A percentile compares a stretch with the other conserved stretches of the same genome.
phyloP scores from a whole-genome alignment of 2,797 vertebrate genomes.

The Naso thynnoides region DNA sequence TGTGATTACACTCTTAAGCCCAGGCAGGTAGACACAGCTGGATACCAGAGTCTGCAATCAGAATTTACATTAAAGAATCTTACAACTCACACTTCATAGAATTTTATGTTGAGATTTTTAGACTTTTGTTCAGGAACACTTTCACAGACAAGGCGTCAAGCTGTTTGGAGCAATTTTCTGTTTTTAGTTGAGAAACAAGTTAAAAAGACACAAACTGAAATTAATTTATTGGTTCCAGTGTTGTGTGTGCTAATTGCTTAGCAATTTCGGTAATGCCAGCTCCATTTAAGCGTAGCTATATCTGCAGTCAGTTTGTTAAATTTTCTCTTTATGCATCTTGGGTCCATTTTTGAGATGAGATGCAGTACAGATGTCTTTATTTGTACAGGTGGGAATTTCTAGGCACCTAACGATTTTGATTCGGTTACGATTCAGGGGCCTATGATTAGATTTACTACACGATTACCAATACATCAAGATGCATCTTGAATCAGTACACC shows the following conservation, averaged over 20 bases:
- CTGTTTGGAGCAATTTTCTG: too few relatives aligned
- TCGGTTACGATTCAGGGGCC: too few relatives aligned
- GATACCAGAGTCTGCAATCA: conserved; percentile 9
- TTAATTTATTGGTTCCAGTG: neutral
- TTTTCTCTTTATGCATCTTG: neutral
- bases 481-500: too few relatives aligned
- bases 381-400: too few relatives aligned
- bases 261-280: neutral
- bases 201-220: neutral
- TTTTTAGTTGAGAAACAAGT: neutral
- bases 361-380: too few relatives aligned
- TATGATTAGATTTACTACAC: too few relatives aligned
- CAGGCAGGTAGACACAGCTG: neutral
- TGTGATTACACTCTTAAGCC: conserved; percentile 9
- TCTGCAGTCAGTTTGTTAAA: neutral
- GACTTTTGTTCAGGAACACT: neutral
- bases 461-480: too few relatives aligned
- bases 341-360: neutral
- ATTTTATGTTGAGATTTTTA: neutral
- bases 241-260: neutral
- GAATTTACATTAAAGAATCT: neutral
- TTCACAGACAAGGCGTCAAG: neutral
- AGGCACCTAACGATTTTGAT: too few relatives aligned
- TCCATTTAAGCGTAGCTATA: neutral
- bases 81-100: neutral